Base-by-base conservation (phyloP, 2,113 vertebrate species). In the Gambusia holbrooki region DNA sequence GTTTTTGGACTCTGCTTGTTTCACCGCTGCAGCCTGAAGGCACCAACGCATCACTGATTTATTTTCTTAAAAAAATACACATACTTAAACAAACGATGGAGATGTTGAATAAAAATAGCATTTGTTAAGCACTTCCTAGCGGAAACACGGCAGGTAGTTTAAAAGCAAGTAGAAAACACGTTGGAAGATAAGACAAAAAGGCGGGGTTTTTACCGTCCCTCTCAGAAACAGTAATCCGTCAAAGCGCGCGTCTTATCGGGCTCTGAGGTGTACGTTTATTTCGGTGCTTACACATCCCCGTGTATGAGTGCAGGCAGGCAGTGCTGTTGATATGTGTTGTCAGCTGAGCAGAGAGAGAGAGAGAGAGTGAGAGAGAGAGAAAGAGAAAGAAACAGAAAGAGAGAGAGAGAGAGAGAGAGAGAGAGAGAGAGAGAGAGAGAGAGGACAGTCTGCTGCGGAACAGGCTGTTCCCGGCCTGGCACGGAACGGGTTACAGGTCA, bases 401-500 rank as follows among this genome's bases (percentile, higher is more conserved):
- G 15, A 48, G 28, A 30, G 30, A 29, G 14, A 62, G 32, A 65
- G 35, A 35, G 32, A 33, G 5, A 33, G 5, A 33, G 5, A 25
- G 8, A 25, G 19, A 22, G 54, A 25, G 25, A 25, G 58, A 61
- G 28, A 29, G 28, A 29, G 62, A 62, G 63, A 66, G 65, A n/a
- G 65, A 89, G 93, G 80, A 90, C 91, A 92, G 90, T 73, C 81
- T 81, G 88, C 84, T 82, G 86, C 91, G 85, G 91, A 88, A 94
- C 92, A 94, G 77, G 58, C 93, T 94, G 94, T 94, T 94, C 94
- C 89, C 81, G 76, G 84, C 75, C 75, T 80, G 84, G 94, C 93
- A 92, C 91, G 87, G 90, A 94, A 95, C 89, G 94, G 94, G 94
- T 95, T 95, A 95, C 93, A 93, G 94, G 94, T 95, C 94, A 94